Conservation (phyloP, 35 echinoderm and acorn worm species). For the Heliocidaris erythrogramma region DNA sequence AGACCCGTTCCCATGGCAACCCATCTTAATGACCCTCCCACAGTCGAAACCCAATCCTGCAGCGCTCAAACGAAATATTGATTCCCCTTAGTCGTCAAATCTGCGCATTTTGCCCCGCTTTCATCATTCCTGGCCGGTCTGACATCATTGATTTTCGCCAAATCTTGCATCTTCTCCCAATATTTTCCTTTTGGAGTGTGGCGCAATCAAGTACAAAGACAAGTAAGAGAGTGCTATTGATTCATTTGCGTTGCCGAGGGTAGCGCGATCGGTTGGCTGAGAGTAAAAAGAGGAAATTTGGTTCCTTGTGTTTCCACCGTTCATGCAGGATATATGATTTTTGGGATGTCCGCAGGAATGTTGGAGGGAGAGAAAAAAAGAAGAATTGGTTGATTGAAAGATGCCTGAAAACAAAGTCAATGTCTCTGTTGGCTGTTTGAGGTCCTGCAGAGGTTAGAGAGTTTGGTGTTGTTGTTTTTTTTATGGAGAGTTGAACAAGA, state of each 20-base stretch:
- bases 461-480: no score
- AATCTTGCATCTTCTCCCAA: not conserved
- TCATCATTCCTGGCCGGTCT: not conserved
- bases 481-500: no score
- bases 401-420: constrained; percentile 2
- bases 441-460: no score
- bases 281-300: not conserved
- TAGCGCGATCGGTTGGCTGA: not conserved
- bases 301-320: not conserved
- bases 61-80: constrained; percentile 4
- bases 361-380: not conserved
- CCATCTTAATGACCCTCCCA: not conserved
- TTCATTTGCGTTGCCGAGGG: constrained; percentile 14
- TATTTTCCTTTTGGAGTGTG: not conserved
- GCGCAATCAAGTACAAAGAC: constrained; percentile 1
- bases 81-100: not conserved
- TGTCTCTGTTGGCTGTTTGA: not conserved
- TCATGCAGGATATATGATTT: not conserved
- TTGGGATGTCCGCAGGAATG: not conserved
- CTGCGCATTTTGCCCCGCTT: not conserved
- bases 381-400: not conserved
- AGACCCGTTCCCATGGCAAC: not conserved
- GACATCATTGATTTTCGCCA: constrained; percentile 4
- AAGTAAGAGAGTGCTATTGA: not conserved
- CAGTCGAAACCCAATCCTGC: not conserved